phyloP scores from a whole-genome alignment of 2,113 vertebrate species.

The Aspiorhynchus laticeps region DNA sequence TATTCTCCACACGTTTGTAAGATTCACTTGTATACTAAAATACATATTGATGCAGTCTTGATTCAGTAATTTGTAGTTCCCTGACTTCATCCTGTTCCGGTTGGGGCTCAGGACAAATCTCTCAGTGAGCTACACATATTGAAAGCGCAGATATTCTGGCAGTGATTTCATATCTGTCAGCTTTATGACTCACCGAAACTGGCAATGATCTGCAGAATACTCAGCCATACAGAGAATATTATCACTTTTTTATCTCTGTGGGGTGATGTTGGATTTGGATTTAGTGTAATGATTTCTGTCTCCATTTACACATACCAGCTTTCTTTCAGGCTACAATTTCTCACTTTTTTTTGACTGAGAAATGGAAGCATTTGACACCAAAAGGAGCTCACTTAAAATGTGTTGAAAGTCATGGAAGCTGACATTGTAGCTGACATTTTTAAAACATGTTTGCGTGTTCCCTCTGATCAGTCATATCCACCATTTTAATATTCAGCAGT shows the following conservation, averaged over 20 bases:
- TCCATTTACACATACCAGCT: neutral
- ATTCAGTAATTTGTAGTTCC: neutral
- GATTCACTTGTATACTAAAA: neutral
- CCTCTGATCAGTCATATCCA: neutral
- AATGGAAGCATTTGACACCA: neutral
- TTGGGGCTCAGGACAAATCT: neutral
- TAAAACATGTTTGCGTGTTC: neutral
- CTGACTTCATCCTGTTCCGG: neutral
- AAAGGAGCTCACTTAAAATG: neutral
- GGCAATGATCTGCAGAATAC: constrained; percentile 23
- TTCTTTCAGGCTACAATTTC: neutral
- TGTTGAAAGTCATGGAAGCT: neutral
- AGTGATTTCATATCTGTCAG: constrained; percentile 8
- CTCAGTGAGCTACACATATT: neutral
- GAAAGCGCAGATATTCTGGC: neutral
- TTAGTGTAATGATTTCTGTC: constrained; percentile 16
- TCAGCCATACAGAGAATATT: constrained; percentile 2
- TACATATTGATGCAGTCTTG: neutral
- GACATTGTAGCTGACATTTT: neutral
- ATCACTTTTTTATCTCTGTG: constrained; percentile 1
- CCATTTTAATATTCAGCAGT: neutral
- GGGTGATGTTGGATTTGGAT: constrained; percentile 24
- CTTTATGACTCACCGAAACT: constrained; percentile 27
- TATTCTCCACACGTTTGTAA: neutral
- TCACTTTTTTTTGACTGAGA: neutral